A percentile compares a stretch with the other conserved stretches of the same genome.
phyloP scores from a whole-genome alignment of 2,797 vertebrate species.

The Brotogeris chrysoptera region DNA sequence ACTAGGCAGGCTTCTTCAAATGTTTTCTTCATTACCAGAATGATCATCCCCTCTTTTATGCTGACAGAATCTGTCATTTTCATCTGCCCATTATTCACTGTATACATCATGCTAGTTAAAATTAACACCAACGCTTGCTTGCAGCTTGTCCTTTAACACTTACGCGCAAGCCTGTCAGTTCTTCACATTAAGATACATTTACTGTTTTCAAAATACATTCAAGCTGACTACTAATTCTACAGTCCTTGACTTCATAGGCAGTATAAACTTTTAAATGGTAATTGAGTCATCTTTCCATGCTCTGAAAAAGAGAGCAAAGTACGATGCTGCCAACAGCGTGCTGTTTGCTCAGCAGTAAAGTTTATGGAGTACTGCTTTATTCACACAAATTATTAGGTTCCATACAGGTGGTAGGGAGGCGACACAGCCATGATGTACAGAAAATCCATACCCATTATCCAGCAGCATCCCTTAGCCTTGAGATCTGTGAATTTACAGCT shows the following conservation, averaged over 20 bases:
- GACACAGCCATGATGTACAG: constrained; percentile 17
- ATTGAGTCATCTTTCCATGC: constrained; percentile 50
- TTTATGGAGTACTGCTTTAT: constrained; percentile 51
- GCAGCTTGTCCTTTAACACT: background rate
- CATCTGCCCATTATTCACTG: background rate
- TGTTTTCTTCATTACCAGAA: background rate
- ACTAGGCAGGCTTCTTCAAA: background rate
- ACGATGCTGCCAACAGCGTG: background rate
- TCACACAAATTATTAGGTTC: constrained; percentile 41
- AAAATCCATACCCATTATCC: constrained; percentile 45
- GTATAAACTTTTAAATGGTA: constrained; percentile 44
- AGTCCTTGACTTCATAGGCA: constrained; percentile 35
- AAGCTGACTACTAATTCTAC: background rate
- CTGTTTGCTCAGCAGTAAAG: constrained; percentile 61
- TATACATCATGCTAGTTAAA: background rate
- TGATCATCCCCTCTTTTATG: background rate
- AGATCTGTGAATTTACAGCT: background rate
- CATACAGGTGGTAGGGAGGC: constrained; percentile 39
- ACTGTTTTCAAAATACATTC: constrained; percentile 18
- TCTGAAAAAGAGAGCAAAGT: constrained; percentile 6
- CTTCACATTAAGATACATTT: constrained; percentile 6
- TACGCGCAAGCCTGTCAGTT: background rate
- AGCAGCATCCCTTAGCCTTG: background rate
- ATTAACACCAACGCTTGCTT: background rate
- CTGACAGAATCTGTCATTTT: background rate